Evolutionary conservation across 1,140 invertebrate genomes (phyloP).

Genomic region (Drosophila sechellia): DNA sequence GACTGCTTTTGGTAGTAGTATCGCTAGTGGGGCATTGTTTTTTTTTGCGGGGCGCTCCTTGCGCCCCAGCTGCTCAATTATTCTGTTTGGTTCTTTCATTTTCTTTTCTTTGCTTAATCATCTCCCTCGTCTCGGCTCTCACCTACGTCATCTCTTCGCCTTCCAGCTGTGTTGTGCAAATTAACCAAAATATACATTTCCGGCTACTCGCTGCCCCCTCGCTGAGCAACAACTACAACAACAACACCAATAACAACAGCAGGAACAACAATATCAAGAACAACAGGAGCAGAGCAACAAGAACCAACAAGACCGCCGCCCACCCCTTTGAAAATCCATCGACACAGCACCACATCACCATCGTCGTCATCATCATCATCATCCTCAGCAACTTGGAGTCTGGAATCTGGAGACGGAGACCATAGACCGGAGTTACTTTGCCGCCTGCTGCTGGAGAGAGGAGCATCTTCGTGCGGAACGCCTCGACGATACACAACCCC

Average conservation of each 20-base stretch:
- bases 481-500: slow-evolving; percentile 56
- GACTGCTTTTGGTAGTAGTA: slow-evolving; percentile 3
- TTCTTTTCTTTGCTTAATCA: slow-evolving; percentile 54
- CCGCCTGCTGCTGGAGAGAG: slow-evolving; percentile 39
- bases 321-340: slow-evolving; percentile 27
- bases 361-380: slow-evolving; percentile 25
- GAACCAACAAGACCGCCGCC: slow-evolving; percentile 22
- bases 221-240: slow-evolving; percentile 41
- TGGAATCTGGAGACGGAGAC: slow-evolving; percentile 28
- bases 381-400: slow-evolving; percentile 10
- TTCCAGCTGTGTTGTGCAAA: slow-evolving; percentile 82
- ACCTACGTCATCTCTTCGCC: slow-evolving; percentile 79
- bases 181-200: slow-evolving; percentile 83
- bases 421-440: slow-evolving; percentile 41
- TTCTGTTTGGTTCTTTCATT: slow-evolving; percentile 30
- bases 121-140: slow-evolving; percentile 33
- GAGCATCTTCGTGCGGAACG: slow-evolving; percentile 52
- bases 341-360: slow-evolving; percentile 32
- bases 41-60: background rate
- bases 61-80: slow-evolving; percentile 9
- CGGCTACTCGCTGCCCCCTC: slow-evolving; percentile 50
- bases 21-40: slow-evolving; percentile 9
- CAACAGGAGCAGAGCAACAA: slow-evolving; percentile 28
- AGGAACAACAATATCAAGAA: slow-evolving; percentile 22
- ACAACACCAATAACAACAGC: background rate